These are phyloP conservation scores for Drosophila bifasciata DNA, from an alignment of 1,140 invertebrate genomes.

Conservation along the genomic window DNA sequence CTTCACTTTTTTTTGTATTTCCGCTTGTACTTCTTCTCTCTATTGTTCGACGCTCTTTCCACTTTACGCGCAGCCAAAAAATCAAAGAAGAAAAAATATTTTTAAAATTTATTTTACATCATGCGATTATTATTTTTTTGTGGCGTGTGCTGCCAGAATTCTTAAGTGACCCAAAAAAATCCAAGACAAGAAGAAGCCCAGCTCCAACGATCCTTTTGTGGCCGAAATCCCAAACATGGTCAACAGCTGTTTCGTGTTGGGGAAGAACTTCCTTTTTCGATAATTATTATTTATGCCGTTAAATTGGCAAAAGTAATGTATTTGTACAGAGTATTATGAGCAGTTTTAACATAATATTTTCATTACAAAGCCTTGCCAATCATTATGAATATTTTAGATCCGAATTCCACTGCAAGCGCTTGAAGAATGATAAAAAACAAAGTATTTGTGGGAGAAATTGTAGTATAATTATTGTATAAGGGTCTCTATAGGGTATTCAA, in stretches of 20 bases:
- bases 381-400: too few species aligned
- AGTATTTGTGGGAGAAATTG: too few species aligned
- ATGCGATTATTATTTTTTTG: constrained; percentile 30
- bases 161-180: constrained; percentile 64
- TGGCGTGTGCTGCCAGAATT: constrained; percentile 65
- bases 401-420: too few species aligned
- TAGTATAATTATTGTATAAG: too few species aligned
- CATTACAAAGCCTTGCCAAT: too few species aligned
- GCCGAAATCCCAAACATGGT: constrained; percentile 53
- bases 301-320: constrained; percentile 32
- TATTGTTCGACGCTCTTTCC: constrained; percentile 64
- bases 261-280: constrained; percentile 34
- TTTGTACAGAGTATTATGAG: too few species aligned
- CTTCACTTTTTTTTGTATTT: constrained; percentile 61
- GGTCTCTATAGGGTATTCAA: too few species aligned
- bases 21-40: constrained; percentile 52
- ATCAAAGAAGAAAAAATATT: constrained; percentile 61
- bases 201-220: constrained; percentile 70
- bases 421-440: too few species aligned
- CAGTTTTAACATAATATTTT: too few species aligned
- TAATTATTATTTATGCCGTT: constrained; percentile 53
- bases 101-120: constrained; percentile 53
- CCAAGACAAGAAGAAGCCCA: constrained; percentile 6
- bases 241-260: constrained; percentile 65
- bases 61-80: constrained; percentile 63